phyloP scores from a whole-genome alignment of 2,797 vertebrate species.

The Chrosomus eos region DNA sequence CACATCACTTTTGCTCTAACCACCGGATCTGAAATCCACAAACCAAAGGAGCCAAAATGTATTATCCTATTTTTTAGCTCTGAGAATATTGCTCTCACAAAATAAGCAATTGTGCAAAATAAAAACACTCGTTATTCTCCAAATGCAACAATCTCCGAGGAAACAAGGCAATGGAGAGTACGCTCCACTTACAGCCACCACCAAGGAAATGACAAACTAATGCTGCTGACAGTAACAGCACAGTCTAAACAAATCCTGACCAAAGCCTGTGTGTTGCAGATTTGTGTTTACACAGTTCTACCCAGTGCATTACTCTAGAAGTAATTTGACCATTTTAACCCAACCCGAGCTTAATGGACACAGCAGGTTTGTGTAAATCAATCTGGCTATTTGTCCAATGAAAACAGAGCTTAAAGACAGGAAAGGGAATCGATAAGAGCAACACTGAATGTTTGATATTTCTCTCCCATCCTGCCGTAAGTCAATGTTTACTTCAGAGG shows the following conservation, averaged over 20 bases:
- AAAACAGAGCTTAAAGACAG: slow-evolving; percentile 58
- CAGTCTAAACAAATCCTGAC: slow-evolving; percentile 60
- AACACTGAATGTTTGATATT: slow-evolving; percentile 59
- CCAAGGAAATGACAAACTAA: slow-evolving; percentile 63
- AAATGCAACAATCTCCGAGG: slow-evolving; percentile 40
- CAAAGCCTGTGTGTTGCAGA: slow-evolving; percentile 59
- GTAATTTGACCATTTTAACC: slow-evolving; percentile 64
- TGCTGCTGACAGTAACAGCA: slow-evolving; percentile 52
- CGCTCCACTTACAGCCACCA: slow-evolving; percentile 35
- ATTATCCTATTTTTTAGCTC: slow-evolving; percentile 32
- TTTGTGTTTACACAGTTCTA: slow-evolving; percentile 59
- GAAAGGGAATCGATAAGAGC: neutral
- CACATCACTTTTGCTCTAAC: slow-evolving; percentile 4
- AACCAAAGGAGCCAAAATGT: slow-evolving; percentile 31
- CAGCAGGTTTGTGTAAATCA: slow-evolving; percentile 56
- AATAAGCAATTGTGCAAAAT: slow-evolving; percentile 15
- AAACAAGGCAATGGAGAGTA: slow-evolving; percentile 11
- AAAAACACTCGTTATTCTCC: slow-evolving; percentile 32
- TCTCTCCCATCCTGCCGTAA: slow-evolving; percentile 52
- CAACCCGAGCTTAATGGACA: slow-evolving; percentile 61
- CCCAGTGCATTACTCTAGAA: slow-evolving; percentile 56
- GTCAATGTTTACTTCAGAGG: slow-evolving; percentile 68
- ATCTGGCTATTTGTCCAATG: slow-evolving; percentile 58
- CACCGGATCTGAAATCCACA: slow-evolving; percentile 10
- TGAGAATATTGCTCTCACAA: slow-evolving; percentile 34